A percentile compares a stretch with the other conserved stretches of the same genome.
Conservation (phyloP, 1,140 invertebrate species). For the Sarcophaga bullata region DNA sequence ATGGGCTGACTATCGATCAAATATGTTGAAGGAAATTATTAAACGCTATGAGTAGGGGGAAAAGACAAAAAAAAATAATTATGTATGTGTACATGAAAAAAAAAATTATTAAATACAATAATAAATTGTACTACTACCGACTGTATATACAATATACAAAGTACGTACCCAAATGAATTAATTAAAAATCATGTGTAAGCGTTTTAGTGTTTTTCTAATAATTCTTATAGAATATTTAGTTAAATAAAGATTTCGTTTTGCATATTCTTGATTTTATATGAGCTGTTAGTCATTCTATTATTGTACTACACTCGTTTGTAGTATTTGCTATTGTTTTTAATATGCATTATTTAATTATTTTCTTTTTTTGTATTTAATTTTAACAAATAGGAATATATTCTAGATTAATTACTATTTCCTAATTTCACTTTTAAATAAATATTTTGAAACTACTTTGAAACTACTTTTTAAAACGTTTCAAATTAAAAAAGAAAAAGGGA, state of each 20-base stretch:
- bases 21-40: not conserved
- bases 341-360: too few relatives aligned
- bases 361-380: too few relatives aligned
- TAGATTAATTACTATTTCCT: not conserved
- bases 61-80: not conserved
- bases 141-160: not conserved
- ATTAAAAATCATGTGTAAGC: not conserved
- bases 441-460: not conserved
- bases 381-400: not conserved
- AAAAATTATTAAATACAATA: not conserved
- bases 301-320: too few relatives aligned
- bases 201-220: too few relatives aligned
- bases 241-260: too few relatives aligned
- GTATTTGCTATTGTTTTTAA: too few relatives aligned
- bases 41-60: not conserved
- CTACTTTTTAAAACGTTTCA: not conserved
- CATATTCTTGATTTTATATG: too few relatives aligned
- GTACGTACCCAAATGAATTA: not conserved
- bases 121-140: too few relatives aligned
- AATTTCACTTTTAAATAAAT: not conserved
- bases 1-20: slow-evolving; percentile 7
- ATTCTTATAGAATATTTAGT: too few relatives aligned
- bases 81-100: not conserved
- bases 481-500: not conserved
- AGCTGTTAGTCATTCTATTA: too few relatives aligned